Conservation (phyloP, 2,797 vertebrate species). For the Hydrocynus forskahlii region DNA sequence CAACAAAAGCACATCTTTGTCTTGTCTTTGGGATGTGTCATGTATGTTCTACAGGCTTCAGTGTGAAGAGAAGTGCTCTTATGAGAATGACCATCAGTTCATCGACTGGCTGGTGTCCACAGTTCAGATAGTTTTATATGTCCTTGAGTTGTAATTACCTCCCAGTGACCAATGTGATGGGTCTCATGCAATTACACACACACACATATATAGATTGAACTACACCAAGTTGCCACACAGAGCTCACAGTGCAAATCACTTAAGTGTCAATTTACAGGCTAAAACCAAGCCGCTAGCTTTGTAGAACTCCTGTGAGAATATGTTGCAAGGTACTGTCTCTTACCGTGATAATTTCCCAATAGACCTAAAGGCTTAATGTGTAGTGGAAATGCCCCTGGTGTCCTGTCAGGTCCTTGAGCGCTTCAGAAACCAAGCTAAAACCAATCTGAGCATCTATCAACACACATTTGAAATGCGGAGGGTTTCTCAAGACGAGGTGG, state of each 20-base stretch:
- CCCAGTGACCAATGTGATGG: not conserved
- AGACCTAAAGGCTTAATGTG: not conserved
- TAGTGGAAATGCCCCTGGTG: not conserved
- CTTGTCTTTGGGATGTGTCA: too few relatives aligned
- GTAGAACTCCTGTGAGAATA: not conserved
- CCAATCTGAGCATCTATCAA: not conserved
- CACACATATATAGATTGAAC: not conserved
- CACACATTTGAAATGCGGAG: slow-evolving; percentile 6
- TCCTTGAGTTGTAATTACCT: slow-evolving; percentile 33
- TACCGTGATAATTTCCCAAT: not conserved
- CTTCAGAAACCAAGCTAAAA: not conserved
- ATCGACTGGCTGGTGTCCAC: not conserved
- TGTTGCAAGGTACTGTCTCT: not conserved
- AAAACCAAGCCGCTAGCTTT: not conserved
- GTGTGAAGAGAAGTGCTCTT: not conserved
- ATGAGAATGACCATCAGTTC: not conserved
- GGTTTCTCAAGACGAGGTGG: not conserved
- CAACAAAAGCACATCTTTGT: not conserved
- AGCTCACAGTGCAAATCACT: not conserved
- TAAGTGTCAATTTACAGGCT: not conserved
- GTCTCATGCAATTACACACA: not conserved
- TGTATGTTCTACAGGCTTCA: too few relatives aligned
- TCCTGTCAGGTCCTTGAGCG: not conserved
- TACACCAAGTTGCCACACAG: not conserved
- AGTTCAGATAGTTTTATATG: not conserved